Conservation (phyloP, 2,888 invertebrate species). For the Vanessa cardui region DNA sequence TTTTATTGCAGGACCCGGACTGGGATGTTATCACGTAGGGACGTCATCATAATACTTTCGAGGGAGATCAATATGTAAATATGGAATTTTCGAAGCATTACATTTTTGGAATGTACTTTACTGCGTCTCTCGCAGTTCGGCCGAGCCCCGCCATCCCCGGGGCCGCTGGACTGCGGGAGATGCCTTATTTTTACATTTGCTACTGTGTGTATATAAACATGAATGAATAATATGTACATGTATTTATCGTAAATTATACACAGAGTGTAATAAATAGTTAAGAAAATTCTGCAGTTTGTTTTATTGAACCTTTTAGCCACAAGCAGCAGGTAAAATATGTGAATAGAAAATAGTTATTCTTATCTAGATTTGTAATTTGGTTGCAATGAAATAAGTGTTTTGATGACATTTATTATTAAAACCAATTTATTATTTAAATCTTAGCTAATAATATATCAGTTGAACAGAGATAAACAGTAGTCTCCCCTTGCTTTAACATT, state of each 20-base stretch:
- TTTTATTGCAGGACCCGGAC: not conserved
- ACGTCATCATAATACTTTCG: constrained; percentile 11
- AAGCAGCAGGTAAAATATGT: not conserved
- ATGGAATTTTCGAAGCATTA: constrained; percentile 63
- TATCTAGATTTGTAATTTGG: not conserved
- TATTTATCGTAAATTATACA: constrained; percentile 78
- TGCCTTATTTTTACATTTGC: constrained; percentile 70
- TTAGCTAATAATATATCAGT: constrained; percentile 53
- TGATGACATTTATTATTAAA: constrained; percentile 65
- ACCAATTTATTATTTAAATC: constrained; percentile 57
- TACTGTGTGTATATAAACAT: constrained; percentile 77
- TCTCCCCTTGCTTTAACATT: constrained; percentile 46
- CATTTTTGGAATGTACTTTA: constrained; percentile 58
- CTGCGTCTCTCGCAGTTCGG: constrained; percentile 41
- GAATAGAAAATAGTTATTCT: not conserved
- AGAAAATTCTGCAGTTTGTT: constrained; percentile 55
- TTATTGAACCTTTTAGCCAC: constrained; percentile 38
- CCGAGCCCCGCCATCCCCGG: not conserved
- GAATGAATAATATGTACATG: constrained; percentile 65
- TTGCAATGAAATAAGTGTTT: constrained; percentile 27
- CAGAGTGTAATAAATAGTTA: constrained; percentile 80
- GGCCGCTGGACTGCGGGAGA: constrained; percentile 33
- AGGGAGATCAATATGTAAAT: constrained; percentile 61
- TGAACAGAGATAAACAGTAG: constrained; percentile 48
- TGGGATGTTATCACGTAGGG: not conserved